These are phyloP conservation scores for Microtus montanus DNA, from an alignment of 2,113 vertebrate genomes.

Conservation along the genomic window DNA sequence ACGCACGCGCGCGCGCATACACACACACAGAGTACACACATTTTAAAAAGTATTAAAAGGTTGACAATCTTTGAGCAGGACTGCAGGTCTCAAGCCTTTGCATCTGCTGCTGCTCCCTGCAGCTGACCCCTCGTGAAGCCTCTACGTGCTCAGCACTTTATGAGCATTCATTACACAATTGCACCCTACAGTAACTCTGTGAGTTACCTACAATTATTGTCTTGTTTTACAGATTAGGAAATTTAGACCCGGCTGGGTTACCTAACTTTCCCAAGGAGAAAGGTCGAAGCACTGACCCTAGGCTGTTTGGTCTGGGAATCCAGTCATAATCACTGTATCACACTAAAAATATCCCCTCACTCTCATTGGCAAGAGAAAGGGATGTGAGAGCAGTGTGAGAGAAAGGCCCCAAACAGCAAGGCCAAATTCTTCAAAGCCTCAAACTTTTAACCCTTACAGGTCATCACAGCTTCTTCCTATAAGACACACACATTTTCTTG, in stretches of 20 bases:
- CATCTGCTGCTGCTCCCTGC: neutral
- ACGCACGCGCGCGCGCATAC: no score
- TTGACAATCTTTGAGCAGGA: neutral
- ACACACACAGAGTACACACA: no score
- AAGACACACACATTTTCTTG: neutral
- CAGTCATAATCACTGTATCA: neutral
- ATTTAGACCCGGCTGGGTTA: conserved; percentile 13
- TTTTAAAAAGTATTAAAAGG: neutral
- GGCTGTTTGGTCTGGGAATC: neutral
- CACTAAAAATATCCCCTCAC: neutral
- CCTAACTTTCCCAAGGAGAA: conserved; percentile 40
- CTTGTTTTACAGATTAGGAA: conserved; percentile 61
- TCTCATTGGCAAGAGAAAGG: neutral
- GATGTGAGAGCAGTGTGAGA: neutral
- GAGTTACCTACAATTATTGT: conserved; percentile 47
- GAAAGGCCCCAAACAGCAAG: neutral
- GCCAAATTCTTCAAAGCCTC: neutral
- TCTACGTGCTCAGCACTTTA: conserved; percentile 19
- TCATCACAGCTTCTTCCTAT: neutral
- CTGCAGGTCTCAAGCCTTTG: conserved; percentile 27
- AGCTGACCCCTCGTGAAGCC: neutral
- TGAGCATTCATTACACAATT: conserved; percentile 39
- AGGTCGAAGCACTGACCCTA: neutral
- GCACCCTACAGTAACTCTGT: neutral
- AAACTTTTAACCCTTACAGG: neutral